phyloP scores from a whole-genome alignment of 2,113 vertebrate species.

The rabbit (Oryctolagus cuniculus) region DNA sequence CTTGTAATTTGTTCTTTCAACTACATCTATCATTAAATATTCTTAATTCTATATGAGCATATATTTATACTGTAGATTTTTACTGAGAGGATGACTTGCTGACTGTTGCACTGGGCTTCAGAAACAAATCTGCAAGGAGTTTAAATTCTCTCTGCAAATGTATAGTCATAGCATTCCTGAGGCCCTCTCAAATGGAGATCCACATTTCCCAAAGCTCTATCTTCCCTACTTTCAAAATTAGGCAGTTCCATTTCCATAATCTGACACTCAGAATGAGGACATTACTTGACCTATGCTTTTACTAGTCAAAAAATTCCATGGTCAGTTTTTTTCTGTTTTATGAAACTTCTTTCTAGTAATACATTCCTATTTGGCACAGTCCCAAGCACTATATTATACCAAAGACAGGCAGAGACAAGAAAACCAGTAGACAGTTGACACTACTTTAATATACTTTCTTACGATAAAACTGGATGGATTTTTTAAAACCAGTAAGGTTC shows the following conservation, averaged over 20 bases:
- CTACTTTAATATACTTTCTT: conserved; percentile 1
- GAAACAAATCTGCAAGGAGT: not conserved
- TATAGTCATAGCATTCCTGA: conserved; percentile 2
- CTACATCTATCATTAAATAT: not conserved
- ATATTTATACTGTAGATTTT: not conserved
- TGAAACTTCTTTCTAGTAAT: conserved; percentile 39
- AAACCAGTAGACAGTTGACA: not conserved
- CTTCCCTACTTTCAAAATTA: conserved; percentile 23
- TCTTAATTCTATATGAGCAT: not conserved
- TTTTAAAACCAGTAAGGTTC: not conserved
- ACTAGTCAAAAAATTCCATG: not conserved
- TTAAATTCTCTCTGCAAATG: conserved; percentile 25
- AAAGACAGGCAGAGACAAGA: not conserved
- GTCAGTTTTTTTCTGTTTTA: not conserved
- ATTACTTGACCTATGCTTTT: not conserved
- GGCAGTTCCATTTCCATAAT: not conserved
- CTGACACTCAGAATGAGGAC: not conserved
- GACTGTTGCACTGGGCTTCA: not conserved
- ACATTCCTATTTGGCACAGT: not conserved
- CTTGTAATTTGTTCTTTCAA: not conserved
- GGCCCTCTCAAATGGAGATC: not conserved
- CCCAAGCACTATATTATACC: not conserved
- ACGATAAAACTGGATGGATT: not conserved
- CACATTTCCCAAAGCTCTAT: not conserved
- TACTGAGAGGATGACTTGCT: not conserved